These are phyloP conservation scores for Drosophila dives DNA, from an alignment of 2,888 invertebrate genomes.

Conservation along the genomic window DNA sequence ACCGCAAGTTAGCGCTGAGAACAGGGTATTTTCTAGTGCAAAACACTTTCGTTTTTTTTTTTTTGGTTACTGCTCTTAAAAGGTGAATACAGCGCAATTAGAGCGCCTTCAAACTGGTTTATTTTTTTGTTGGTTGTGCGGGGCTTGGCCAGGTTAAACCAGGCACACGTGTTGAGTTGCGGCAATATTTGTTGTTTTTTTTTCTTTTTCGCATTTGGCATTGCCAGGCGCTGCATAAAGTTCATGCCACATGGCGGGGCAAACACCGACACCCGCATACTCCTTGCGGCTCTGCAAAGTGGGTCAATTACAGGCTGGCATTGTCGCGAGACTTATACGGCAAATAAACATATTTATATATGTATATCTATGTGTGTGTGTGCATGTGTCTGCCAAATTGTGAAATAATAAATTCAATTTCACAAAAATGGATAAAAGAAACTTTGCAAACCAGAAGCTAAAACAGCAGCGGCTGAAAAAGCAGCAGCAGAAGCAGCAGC, in stretches of 20 bases:
- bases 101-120: conserved; percentile 74
- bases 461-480: not conserved
- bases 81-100: conserved; percentile 64
- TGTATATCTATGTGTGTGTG: conserved; percentile 8
- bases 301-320: conserved; percentile 77
- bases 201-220: conserved; percentile 40
- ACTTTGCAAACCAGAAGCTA: conserved; percentile 34
- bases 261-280: conserved; percentile 34
- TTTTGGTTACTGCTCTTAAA: not conserved
- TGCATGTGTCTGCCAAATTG: conserved; percentile 50
- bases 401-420: conserved; percentile 77
- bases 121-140: conserved; percentile 13
- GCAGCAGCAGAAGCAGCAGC: not conserved
- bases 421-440: conserved; percentile 65
- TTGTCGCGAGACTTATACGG: conserved; percentile 61
- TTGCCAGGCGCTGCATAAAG: conserved; percentile 59
- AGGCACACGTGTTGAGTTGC: conserved; percentile 73
- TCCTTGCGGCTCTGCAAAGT: conserved; percentile 49
- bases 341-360: conserved; percentile 16
- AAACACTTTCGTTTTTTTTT: not conserved
- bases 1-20: not conserved
- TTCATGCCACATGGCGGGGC: conserved; percentile 48
- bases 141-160: conserved; percentile 51
- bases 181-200: conserved; percentile 27
- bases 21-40: not conserved